Evolutionary conservation across 2,797 vertebrate species (phyloP).

Genomic region (Merluccius polli): DNA sequence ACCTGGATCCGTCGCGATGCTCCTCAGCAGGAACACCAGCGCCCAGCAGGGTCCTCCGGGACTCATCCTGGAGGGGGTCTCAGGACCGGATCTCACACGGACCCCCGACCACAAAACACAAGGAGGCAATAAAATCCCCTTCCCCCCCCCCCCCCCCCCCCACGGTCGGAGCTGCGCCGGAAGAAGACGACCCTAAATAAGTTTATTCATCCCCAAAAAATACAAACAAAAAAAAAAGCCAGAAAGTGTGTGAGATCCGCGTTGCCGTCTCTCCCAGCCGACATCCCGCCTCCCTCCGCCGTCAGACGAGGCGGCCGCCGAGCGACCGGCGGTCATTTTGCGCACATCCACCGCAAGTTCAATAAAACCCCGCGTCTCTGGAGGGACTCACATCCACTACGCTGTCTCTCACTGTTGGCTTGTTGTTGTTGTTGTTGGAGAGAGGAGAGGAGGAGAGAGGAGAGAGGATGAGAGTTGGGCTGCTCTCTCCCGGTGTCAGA

Average conservation of each 20-base stretch:
- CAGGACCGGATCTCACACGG: too few species aligned
- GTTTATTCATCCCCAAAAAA: neutral
- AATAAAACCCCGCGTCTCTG: neutral
- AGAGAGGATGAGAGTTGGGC: neutral
- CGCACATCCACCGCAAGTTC: conserved; percentile 1
- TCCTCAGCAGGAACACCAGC: neutral
- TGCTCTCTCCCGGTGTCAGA: neutral
- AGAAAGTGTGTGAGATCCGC: neutral
- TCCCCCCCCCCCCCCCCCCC: too few species aligned
- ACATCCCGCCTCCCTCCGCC: neutral
- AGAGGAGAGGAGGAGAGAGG: neutral
- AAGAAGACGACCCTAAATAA: neutral
- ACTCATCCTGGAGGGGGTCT: neutral
- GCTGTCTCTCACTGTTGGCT: neutral
- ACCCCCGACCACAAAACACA: neutral
- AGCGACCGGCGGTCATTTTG: neutral
- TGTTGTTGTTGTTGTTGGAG: too few species aligned
- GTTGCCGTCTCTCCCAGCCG: neutral
- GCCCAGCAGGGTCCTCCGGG: neutral
- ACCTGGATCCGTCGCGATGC: neutral
- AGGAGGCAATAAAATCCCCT: too few species aligned
- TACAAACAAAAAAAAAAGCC: neutral
- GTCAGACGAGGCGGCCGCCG: neutral
- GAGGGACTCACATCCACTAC: neutral
- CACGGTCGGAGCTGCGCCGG: neutral